These are phyloP conservation scores for Chymomyza amoena DNA, from an alignment of 2,888 invertebrate species.

Conservation along the genomic window DNA sequence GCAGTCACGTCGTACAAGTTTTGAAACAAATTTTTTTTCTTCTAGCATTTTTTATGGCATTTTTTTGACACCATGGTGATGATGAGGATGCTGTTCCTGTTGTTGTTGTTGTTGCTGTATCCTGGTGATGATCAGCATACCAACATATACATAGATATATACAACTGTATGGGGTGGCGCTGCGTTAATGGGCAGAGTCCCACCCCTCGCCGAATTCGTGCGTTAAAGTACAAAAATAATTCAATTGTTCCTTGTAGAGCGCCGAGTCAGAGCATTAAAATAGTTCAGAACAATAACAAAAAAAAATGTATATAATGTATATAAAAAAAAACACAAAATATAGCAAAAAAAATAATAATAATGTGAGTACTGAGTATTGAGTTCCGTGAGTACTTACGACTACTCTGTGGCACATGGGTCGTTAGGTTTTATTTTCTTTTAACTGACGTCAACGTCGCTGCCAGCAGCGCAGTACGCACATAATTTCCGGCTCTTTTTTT, in stretches of 20 bases:
- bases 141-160: not conserved
- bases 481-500: constrained; percentile 63
- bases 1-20: constrained; percentile 65
- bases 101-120: constrained; percentile 5
- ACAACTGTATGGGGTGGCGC: constrained; percentile 67
- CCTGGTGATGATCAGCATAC: constrained; percentile 26
- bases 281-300: constrained; percentile 51
- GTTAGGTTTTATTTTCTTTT: constrained; percentile 39
- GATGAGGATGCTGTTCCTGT: constrained; percentile 37
- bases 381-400: constrained; percentile 23
- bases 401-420: constrained; percentile 26
- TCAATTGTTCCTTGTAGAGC: constrained; percentile 70
- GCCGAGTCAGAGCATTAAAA: constrained; percentile 62
- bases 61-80: constrained; percentile 31
- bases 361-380: constrained; percentile 45
- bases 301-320: constrained; percentile 9
- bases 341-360: constrained; percentile 43
- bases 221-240: constrained; percentile 71
- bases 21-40: constrained; percentile 59
- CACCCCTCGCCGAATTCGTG: constrained; percentile 68
- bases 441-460: not conserved
- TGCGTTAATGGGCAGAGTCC: constrained; percentile 67
- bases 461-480: constrained; percentile 50
- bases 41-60: constrained; percentile 36
- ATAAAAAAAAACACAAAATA: constrained; percentile 39